Conservation (phyloP, 2,113 vertebrate species). For the Pollimyrus isidori region DNA sequence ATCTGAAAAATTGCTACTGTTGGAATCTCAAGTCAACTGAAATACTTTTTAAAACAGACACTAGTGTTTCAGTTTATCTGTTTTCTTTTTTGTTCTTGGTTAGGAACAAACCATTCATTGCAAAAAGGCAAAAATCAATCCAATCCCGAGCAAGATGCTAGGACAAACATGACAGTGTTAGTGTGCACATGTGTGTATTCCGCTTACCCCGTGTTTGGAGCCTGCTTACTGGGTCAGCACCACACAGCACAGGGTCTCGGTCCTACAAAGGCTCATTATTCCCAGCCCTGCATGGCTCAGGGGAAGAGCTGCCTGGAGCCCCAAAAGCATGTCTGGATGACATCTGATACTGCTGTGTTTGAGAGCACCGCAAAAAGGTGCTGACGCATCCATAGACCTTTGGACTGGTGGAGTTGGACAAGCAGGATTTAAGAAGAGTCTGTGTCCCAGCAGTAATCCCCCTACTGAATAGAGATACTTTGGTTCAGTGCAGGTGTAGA, state of each 20-base stretch:
- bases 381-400: not conserved
- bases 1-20: not conserved
- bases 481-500: not conserved
- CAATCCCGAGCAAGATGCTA: not conserved
- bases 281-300: slow-evolving; percentile 46
- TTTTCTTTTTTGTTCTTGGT: not conserved
- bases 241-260: slow-evolving; percentile 21
- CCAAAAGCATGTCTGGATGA: slow-evolving; percentile 47
- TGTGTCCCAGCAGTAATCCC: not conserved
- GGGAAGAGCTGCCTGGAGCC: slow-evolving; percentile 49
- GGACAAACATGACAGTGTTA: not conserved
- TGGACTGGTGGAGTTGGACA: not conserved
- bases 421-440: not conserved
- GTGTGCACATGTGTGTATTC: slow-evolving; percentile 18
- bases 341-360: slow-evolving; percentile 51
- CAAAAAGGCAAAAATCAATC: not conserved
- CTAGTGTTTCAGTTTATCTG: not conserved
- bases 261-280: slow-evolving; percentile 60
- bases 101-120: not conserved
- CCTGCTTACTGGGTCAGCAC: slow-evolving; percentile 48
- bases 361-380: slow-evolving; percentile 16
- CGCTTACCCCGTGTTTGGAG: slow-evolving; percentile 36
- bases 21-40: not conserved
- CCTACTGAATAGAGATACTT: not conserved
- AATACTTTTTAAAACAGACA: not conserved